Conservation (phyloP, 1,140 invertebrate species). For the Micrasema minimum region DNA sequence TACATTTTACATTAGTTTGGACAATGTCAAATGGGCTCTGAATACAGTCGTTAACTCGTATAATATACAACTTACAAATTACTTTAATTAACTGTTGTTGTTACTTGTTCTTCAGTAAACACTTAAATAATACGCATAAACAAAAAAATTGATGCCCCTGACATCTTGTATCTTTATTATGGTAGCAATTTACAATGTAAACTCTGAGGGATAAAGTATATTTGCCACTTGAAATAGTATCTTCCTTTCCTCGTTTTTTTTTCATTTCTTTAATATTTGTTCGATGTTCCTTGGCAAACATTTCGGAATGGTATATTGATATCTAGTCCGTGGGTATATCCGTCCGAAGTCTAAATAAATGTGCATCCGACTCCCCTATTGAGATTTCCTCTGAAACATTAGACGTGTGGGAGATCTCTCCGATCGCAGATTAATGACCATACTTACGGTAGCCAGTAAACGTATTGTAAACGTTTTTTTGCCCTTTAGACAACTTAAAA, state of each 20-base stretch:
- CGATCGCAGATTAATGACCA: slow-evolving; percentile 27
- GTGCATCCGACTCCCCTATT: slow-evolving; percentile 11
- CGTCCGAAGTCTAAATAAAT: slow-evolving; percentile 1
- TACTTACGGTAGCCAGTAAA: slow-evolving; percentile 23
- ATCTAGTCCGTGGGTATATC: too few relatives aligned
- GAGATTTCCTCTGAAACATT: slow-evolving; percentile 23
- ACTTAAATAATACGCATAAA: too few relatives aligned
- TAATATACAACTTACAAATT: too few relatives aligned
- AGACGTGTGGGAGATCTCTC: slow-evolving; percentile 35
- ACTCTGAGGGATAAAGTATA: slow-evolving; percentile 21
- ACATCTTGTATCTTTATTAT: background rate
- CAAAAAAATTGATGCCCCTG: too few relatives aligned
- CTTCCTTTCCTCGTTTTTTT: slow-evolving; percentile 15
- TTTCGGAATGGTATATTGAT: slow-evolving; percentile 40
- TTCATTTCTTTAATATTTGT: slow-evolving; percentile 35
- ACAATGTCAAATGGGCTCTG: slow-evolving; percentile 1
- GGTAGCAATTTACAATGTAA: slow-evolving; percentile 40
- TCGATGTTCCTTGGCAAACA: slow-evolving; percentile 36
- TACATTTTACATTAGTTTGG: slow-evolving; percentile 8
- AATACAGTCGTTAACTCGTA: too few relatives aligned
- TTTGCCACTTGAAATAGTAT: slow-evolving; percentile 41
- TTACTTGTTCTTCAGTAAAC: too few relatives aligned
- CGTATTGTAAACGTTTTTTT: slow-evolving; percentile 2
- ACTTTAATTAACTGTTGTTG: too few relatives aligned
- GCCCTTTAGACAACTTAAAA: background rate